phyloP scores from a whole-genome alignment of 2,113 vertebrate species.

The Catharus bicknelli region DNA sequence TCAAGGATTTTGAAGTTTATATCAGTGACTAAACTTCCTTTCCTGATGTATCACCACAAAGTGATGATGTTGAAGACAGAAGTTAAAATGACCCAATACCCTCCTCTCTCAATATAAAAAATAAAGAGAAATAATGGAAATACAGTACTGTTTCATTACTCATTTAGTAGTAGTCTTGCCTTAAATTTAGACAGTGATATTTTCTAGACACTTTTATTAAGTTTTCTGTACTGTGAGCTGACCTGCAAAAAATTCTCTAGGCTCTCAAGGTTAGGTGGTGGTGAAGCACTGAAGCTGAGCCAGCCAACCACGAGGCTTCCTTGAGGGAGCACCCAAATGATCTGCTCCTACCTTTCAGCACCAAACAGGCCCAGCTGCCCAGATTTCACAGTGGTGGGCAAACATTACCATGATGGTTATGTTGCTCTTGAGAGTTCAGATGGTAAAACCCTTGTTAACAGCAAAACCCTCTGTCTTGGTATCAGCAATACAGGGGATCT shows the following conservation, averaged over 20 bases:
- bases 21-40: neutral
- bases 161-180: neutral
- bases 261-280: neutral
- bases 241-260: neutral
- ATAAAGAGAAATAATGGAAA: neutral
- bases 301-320: rapidly evolving
- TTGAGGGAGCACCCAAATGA: rapidly evolving
- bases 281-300: neutral
- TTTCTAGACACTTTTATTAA: neutral
- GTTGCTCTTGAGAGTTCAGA: neutral
- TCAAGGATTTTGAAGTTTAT: neutral
- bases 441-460: neutral
- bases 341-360: neutral
- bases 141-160: neutral
- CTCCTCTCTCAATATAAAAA: neutral
- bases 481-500: neutral
- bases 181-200: neutral
- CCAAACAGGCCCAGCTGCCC: neutral
- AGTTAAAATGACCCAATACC: neutral
- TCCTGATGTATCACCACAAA: neutral
- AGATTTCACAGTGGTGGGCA: neutral
- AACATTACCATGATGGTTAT: rapidly evolving
- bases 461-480: neutral
- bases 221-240: neutral
- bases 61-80: neutral